These are phyloP conservation scores for Phymorhynchus buccinoides DNA, from an alignment of 1,140 invertebrate genomes.

Conservation along the genomic window DNA sequence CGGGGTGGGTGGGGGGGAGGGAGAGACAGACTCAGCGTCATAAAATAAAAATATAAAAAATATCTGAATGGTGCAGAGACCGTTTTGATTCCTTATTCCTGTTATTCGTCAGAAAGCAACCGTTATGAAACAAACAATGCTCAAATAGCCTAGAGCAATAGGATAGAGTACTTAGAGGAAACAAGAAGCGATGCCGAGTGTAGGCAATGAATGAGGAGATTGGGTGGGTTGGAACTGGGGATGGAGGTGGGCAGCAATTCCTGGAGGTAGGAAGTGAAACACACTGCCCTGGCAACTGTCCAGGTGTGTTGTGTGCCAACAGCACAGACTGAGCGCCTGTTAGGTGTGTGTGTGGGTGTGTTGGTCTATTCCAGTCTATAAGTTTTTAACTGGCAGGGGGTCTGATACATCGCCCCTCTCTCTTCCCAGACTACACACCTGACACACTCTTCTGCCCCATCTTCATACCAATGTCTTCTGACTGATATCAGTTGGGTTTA, in stretches of 20 bases:
- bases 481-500: not conserved
- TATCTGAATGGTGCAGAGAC: not conserved
- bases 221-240: not conserved
- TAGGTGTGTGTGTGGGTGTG: not conserved
- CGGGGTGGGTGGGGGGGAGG: no score
- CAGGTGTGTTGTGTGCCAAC: not conserved
- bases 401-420: not conserved
- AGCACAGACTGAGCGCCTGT: no score
- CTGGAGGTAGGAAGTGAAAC: not conserved
- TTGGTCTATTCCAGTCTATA: not conserved
- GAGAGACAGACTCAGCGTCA: no score
- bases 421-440: no score
- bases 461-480: not conserved
- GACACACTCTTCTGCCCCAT: not conserved
- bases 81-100: no score
- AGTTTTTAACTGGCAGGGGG: not conserved
- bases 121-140: not conserved
- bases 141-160: not conserved
- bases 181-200: no score
- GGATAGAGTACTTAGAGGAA: not conserved
- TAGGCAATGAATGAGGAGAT: not conserved
- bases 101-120: not conserved
- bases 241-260: not conserved
- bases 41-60: no score
- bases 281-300: not conserved